Base-by-base conservation (phyloP, 1,140 invertebrate genomes). In the Drosophila melanica region DNA sequence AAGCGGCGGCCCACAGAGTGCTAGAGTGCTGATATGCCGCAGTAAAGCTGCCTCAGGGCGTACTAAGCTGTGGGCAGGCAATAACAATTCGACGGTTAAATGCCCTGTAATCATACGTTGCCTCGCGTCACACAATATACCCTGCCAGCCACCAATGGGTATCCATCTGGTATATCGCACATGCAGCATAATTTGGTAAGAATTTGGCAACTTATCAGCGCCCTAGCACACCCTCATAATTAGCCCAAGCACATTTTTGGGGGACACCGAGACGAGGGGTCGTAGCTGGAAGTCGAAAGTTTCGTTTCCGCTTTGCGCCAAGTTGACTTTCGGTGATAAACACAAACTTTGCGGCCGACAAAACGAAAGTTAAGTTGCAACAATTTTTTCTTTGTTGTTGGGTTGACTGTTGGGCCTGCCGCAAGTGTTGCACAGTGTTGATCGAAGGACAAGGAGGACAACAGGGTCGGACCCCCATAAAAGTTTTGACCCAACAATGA, bases 291-390 rank as follows among this genome's bases (percentile, higher is more conserved):
- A 48, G 60, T 65, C 51, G 45, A 54, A 57, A 65, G 68, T 50
- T 23, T 51, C 41, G 54, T 20, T 67, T 60, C 27, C 41, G 54
- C 16, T 67, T 53, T 18, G 69, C 30, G 37, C n/a, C 63, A 69
- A 53, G 82, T 75, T 81, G 81, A 86, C 81, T 79, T 87, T 76
- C 51, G 59, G 64, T 60, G 82, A 86, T 81, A 87, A 85, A 76
- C 67, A 69, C 62, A 81, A 86, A 87, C 78, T 86, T 86, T 87
- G 77, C 57, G 82, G 67, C 66, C 79, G 78, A 73, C 82, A 81
- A 53, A 73, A 60, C 42, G 65, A 62, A 68, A 69, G 47, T 70
- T 66, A 35, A 58, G 44, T 71, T 71, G 68, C 68, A 71, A 71
- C 62, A 71, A 47, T 59, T 70, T 64, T 41, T 27, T 33, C 14